Base-by-base conservation (phyloP, 2,797 vertebrate species). In the Sebastes flavidus region DNA sequence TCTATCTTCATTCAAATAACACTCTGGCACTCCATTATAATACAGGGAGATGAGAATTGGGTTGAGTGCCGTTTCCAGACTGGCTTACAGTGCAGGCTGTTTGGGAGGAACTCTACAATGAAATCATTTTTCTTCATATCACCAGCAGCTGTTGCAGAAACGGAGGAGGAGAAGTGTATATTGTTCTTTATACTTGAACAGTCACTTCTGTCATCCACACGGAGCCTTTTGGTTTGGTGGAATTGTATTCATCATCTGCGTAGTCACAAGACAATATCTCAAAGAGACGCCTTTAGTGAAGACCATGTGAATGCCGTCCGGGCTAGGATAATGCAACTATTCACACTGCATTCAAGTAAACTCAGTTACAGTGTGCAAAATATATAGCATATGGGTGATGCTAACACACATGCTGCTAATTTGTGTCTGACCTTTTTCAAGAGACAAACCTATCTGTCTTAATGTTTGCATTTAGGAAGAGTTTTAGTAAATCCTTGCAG, bases 1-100 rank as follows among this genome's bases (percentile, higher is more conserved):
- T 93, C 84, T 77, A 83, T 90, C 89, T 90, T 89, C 72, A 88
- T 88, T 87, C 77, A 77, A 72, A 78, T 73, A 89, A 81, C 80
- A 76, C 75, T 80, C 55, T 42, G 60, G 65, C 78, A 81, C 72
- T 87, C 82, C 80, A 82, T 91, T 90, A 80, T 77, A 83, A 70
- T 76, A 81, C 73, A 46, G 65, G 34, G 70, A 82, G 18, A 78
- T 58, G 71, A 86, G 74, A 88, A 85, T 87, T 76, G 80, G 78
- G 65, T 71, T 84, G 87, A 87, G 78, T 81, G 81, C 83, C 75
- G 82, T 85, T 89, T 86, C 71, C 77, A 90, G 78, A 89, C 83
- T 83, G 87, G 72, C 63, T 80, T 67, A 82, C 75, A 79, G 85
- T 70, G 82, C 72, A 63, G 69, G 14, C 52, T 69, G 63, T 84